phyloP scores from a whole-genome alignment of 1,140 invertebrate genomes.

The Ridgeia piscesae region DNA sequence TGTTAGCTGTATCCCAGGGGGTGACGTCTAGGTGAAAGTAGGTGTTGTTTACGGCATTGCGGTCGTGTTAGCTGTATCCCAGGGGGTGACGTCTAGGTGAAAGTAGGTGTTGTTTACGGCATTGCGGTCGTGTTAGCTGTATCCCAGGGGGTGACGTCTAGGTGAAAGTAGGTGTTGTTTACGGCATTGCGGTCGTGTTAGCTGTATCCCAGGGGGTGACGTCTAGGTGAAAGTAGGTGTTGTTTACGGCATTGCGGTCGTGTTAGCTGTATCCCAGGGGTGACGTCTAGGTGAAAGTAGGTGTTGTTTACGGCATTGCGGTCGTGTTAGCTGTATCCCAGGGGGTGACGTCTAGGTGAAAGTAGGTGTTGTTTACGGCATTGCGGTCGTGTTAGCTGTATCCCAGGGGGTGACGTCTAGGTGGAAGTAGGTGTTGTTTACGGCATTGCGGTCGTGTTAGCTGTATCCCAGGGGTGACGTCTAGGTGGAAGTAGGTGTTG shows the following conservation, averaged over 20 bases:
- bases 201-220: too few relatives aligned
- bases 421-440: background rate
- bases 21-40: too few relatives aligned
- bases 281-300: background rate
- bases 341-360: background rate
- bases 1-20: too few relatives aligned
- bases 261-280: background rate
- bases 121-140: too few relatives aligned
- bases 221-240: too few relatives aligned
- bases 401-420: background rate
- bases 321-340: background rate
- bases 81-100: too few relatives aligned
- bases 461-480: constrained; percentile 59
- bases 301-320: background rate
- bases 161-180: too few relatives aligned
- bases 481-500: constrained; percentile 64
- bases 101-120: too few relatives aligned
- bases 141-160: too few relatives aligned
- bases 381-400: background rate
- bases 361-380: background rate
- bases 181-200: too few relatives aligned
- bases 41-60: too few relatives aligned
- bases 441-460: background rate
- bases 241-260: background rate
- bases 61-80: too few relatives aligned